Evolutionary conservation across 35 echinoderm and acorn worm genomes (phyloP).

Genomic region (Chiridota heheva): DNA sequence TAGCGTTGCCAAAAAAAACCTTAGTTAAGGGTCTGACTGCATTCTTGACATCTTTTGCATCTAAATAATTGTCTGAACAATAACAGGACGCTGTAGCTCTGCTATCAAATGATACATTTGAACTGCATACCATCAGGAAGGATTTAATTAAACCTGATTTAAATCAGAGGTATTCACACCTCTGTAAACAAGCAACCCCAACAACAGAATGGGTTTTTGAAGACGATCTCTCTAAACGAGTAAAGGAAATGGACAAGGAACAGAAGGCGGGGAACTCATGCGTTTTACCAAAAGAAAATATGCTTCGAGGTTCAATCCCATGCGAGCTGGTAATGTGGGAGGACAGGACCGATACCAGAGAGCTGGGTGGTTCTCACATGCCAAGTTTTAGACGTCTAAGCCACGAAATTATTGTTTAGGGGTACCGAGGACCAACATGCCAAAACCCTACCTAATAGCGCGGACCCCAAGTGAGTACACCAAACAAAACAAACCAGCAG

Average conservation of each 20-base stretch:
- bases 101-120: not conserved
- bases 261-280: conserved; percentile 9
- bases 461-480: no score
- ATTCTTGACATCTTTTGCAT: not conserved
- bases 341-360: not conserved
- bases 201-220: conserved; percentile 29
- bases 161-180: conserved; percentile 16
- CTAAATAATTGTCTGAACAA: not conserved
- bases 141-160: conserved; percentile 27
- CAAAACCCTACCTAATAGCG: not conserved
- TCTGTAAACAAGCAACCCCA: not conserved
- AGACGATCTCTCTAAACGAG: conserved; percentile 20
- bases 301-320: not conserved
- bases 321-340: no score
- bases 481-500: no score
- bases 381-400: not conserved
- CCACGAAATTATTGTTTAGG: not conserved
- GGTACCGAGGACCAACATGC: not conserved
- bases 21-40: not conserved
- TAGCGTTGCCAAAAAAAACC: not conserved
- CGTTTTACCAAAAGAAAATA: not conserved
- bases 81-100: not conserved
- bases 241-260: conserved; percentile 30
- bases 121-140: not conserved
- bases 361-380: not conserved